A percentile compares a stretch with the other conserved stretches of the same genome.
phyloP scores from a whole-genome alignment of 2,888 invertebrate genomes.

The Orthosia cruda region DNA sequence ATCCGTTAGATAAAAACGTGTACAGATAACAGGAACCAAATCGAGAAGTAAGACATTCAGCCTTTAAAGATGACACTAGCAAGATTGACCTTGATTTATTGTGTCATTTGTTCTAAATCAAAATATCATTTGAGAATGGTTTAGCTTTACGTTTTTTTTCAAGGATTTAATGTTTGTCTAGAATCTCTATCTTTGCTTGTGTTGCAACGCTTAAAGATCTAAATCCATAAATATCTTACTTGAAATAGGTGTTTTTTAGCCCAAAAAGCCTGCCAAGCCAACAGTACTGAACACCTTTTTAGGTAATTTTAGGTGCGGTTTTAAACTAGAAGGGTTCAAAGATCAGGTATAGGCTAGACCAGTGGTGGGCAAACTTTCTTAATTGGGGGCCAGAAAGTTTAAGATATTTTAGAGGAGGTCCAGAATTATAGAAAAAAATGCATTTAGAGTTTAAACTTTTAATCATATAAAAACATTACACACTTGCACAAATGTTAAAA shows the following conservation, averaged over 20 bases:
- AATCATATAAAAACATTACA: too few species aligned
- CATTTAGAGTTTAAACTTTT: too few species aligned
- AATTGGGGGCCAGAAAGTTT: too few species aligned
- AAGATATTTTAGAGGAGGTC: too few species aligned
- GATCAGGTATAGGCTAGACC: too few species aligned
- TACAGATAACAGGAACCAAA: slow-evolving; percentile 32
- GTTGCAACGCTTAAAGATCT: not conserved
- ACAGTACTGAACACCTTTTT: too few species aligned
- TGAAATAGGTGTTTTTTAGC: too few species aligned
- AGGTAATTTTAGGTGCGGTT: too few species aligned
- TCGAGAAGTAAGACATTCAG: not conserved
- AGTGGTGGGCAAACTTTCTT: too few species aligned
- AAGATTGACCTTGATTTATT: not conserved
- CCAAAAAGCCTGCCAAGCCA: not conserved
- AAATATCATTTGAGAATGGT: not conserved
- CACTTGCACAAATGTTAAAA: too few species aligned
- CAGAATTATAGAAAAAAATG: too few species aligned
- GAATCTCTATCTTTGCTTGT: not conserved
- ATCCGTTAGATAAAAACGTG: slow-evolving; percentile 37
- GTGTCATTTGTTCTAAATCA: not conserved
- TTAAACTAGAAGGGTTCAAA: not conserved
- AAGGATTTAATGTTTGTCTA: not conserved
- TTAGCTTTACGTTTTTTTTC: not conserved
- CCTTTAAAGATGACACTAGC: not conserved
- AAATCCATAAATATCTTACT: not conserved